A percentile compares a stretch with the other conserved stretches of the same genome.
phyloP scores from a whole-genome alignment of 2,888 invertebrate species.

The Blera fallax region DNA sequence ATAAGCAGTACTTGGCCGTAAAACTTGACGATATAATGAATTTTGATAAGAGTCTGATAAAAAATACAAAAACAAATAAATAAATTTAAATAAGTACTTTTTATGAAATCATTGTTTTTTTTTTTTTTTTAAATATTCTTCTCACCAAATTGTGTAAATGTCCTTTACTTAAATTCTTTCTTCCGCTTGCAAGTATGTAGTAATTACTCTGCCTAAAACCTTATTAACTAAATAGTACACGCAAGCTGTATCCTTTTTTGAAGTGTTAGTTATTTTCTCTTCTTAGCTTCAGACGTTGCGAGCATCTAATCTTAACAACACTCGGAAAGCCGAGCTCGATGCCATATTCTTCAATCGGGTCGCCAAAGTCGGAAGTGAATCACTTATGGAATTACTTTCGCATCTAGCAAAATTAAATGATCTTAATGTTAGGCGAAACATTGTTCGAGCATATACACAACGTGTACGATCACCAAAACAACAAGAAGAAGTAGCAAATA shows the following conservation, averaged over 20 bases:
- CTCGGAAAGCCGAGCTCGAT: conserved; percentile 86
- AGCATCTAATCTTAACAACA: conserved; percentile 88
- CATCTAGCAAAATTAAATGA: conserved; percentile 84
- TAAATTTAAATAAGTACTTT: neutral
- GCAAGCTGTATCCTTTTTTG: conserved; percentile 35
- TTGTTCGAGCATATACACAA: conserved; percentile 50
- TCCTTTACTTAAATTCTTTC: neutral
- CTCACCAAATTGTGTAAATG: neutral
- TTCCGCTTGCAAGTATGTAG: conserved; percentile 13
- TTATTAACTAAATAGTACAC: neutral
- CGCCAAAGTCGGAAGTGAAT: conserved; percentile 88
- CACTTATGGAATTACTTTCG: conserved; percentile 90
- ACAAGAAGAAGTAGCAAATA: conserved; percentile 87
- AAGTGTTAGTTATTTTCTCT: neutral
- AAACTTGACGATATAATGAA: conserved; percentile 76
- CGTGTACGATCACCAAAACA: conserved; percentile 84
- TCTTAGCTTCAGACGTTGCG: conserved; percentile 83
- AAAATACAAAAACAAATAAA: conserved; percentile 21
- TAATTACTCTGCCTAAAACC: neutral
- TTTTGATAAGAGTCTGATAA: conserved; percentile 44
- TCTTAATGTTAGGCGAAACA: conserved; percentile 82
- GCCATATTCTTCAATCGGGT: conserved; percentile 84
- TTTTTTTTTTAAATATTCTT: neutral
- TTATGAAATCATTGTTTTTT: neutral
- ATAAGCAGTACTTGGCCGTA: conserved; percentile 89